Evolutionary conservation across 2,888 invertebrate species (phyloP), one percentile per base, ranked within the genome.

Genomic region (Nomada fabriciana): DNA sequence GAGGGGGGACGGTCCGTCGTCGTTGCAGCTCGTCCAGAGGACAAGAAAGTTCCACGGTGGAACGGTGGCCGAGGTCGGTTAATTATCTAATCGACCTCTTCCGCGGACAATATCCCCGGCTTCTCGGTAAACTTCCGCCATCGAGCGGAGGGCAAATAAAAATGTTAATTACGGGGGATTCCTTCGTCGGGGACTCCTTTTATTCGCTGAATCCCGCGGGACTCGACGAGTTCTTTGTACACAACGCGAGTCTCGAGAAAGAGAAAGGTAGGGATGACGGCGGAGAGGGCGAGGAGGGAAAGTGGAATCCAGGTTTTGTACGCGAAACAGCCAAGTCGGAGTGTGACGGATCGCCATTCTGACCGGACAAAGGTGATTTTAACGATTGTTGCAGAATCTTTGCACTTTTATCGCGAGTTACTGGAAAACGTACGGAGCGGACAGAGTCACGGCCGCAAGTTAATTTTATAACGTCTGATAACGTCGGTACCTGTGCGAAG

Each of bases 51-150:
- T 80, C 55, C 60, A 18, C 23, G n/a, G 42, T 53, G 57, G 50
- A 59, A n/a, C 60, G 29, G 36, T 52, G 13, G 74, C 59, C 63
- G 42, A n/a, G 59, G 43, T 11, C 52, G 80, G 78, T 75, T 84
- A 83, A 83, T 84, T 84, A 83, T 83, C 83, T 83, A 80, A 84
- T 84, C 83, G 80, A 75, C 75, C 75, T 60, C 70, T 72, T 84
- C 69, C 76, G 70, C 63, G 70, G 68, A 83, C 73, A 79, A 82
- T 79, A 84, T 80, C 69, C 20, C 29, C 71, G 60, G 68, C 23
- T 72, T 23, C 63, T 63, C 52, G 52, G 50, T 50, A 60, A 73
- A 79, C 79, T 61, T 73, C 68, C 70, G 79, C 57, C 73, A 36
- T 63, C 70, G 53, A 52, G 55, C 25, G 53, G 25, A 29, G 52